Evolutionary conservation across 2,113 vertebrate genomes (phyloP).

Genomic region (Axis porcinus): DNA sequence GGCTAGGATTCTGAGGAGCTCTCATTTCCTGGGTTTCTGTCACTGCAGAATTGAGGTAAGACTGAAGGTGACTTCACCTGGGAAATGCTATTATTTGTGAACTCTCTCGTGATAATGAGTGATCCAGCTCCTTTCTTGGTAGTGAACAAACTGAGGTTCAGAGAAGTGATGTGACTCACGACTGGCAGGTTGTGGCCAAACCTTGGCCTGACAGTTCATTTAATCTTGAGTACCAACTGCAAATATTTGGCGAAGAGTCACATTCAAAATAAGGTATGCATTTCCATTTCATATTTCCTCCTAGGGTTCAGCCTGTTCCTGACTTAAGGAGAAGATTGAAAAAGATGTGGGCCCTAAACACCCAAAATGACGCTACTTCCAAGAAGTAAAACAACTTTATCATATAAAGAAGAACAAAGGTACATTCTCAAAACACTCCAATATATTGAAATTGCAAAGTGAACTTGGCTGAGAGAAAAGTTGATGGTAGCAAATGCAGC

Average conservation of each 20-base stretch:
- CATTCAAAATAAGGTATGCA: neutral
- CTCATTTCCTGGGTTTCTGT: neutral
- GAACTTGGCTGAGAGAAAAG: neutral
- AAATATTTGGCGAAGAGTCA: neutral
- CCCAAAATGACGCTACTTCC: neutral
- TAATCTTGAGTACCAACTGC: neutral
- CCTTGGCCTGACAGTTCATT: neutral
- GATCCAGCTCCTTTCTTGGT: neutral
- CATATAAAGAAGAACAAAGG: neutral
- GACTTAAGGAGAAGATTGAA: neutral
- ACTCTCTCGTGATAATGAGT: neutral
- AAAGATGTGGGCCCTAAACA: neutral
- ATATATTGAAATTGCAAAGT: neutral
- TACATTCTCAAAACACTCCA: neutral
- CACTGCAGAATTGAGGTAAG: neutral
- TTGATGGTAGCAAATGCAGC: neutral
- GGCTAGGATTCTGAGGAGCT: neutral
- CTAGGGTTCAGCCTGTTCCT: neutral
- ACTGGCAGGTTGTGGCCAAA: neutral
- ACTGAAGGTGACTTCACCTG: neutral
- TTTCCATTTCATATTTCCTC: neutral
- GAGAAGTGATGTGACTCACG: neutral
- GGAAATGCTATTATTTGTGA: neutral
- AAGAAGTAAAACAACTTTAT: neutral
- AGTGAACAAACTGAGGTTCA: neutral